These are phyloP conservation scores for Pyrocoelia pectoralis DNA, from an alignment of 2,888 invertebrate genomes.

Conservation along the genomic window DNA sequence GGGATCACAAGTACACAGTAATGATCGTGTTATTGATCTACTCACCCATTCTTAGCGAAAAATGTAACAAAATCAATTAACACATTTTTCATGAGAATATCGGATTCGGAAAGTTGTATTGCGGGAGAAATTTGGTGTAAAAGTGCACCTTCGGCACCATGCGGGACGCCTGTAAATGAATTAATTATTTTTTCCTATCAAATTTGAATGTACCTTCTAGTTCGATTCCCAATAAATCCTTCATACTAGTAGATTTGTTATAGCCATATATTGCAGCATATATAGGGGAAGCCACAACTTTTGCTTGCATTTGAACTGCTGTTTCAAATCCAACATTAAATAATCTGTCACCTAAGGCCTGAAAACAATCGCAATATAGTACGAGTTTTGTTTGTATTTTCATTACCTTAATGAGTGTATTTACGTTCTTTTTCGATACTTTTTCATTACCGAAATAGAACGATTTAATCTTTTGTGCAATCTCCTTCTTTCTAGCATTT, in stretches of 20 bases:
- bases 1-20: too few relatives aligned
- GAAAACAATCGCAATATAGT: slow-evolving; percentile 24
- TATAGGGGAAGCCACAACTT: slow-evolving; percentile 61
- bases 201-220: neutral
- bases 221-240: neutral
- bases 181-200: too few relatives aligned
- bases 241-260: slow-evolving; percentile 45
- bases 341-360: slow-evolving; percentile 71
- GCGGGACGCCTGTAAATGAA: slow-evolving; percentile 4
- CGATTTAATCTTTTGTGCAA: slow-evolving; percentile 45
- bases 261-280: slow-evolving; percentile 47
- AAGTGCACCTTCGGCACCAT: slow-evolving; percentile 18
- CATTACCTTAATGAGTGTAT: slow-evolving; percentile 46
- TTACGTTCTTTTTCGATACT: slow-evolving; percentile 41
- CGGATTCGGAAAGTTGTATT: neutral
- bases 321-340: slow-evolving; percentile 54
- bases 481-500: slow-evolving; percentile 35
- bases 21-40: too few relatives aligned
- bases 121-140: neutral
- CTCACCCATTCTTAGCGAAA: neutral
- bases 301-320: slow-evolving; percentile 45
- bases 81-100: slow-evolving; percentile 15
- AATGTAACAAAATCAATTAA: slow-evolving; percentile 9
- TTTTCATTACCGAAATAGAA: slow-evolving; percentile 46
- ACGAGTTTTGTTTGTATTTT: slow-evolving; percentile 11